A percentile compares a stretch with the other conserved stretches of the same genome.
phyloP scores from a whole-genome alignment of 2,888 invertebrate genomes.

The Odiellus spinosus region DNA sequence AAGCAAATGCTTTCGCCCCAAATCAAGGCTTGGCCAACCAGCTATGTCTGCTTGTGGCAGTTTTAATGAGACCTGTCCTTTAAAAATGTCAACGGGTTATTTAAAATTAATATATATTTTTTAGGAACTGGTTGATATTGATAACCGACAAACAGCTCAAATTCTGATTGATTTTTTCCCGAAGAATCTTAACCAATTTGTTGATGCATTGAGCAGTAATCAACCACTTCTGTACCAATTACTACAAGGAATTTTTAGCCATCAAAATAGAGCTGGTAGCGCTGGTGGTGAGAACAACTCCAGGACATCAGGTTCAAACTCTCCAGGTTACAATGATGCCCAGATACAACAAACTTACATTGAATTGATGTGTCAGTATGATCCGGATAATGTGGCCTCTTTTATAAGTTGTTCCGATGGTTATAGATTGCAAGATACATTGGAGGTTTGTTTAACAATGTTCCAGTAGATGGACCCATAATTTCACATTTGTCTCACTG shows the following conservation, averaged over 20 bases:
- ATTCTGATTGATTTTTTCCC: slow-evolving; percentile 43
- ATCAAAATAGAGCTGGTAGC: too few relatives aligned
- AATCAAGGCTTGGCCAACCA: too few relatives aligned
- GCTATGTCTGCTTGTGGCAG: too few relatives aligned
- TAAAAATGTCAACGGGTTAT: too few relatives aligned
- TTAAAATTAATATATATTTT: too few relatives aligned
- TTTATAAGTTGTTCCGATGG: slow-evolving; percentile 30
- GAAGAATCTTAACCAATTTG: too few relatives aligned
- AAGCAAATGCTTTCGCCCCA: too few relatives aligned
- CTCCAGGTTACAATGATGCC: too few relatives aligned
- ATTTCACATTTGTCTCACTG: too few relatives aligned
- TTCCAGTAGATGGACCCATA: too few relatives aligned
- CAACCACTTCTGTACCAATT: slow-evolving; percentile 35
- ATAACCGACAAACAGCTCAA: slow-evolving; percentile 45
- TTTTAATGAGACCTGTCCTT: slow-evolving; percentile 3
- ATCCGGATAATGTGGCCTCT: slow-evolving; percentile 38
- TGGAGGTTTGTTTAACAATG: slow-evolving; percentile 33
- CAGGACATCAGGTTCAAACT: background rate
- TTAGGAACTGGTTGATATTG: slow-evolving; percentile 41
- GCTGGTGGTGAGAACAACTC: slow-evolving; percentile 5
- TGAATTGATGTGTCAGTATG: slow-evolving; percentile 43
- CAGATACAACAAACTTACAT: slow-evolving; percentile 43
- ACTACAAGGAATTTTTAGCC: slow-evolving; percentile 38
- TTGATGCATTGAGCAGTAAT: too few relatives aligned
- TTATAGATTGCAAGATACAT: slow-evolving; percentile 47